Evolutionary conservation across 2,113 vertebrate genomes (phyloP), one percentile per base, ranked within the genome.

Genomic region (Menura novaehollandiae): DNA sequence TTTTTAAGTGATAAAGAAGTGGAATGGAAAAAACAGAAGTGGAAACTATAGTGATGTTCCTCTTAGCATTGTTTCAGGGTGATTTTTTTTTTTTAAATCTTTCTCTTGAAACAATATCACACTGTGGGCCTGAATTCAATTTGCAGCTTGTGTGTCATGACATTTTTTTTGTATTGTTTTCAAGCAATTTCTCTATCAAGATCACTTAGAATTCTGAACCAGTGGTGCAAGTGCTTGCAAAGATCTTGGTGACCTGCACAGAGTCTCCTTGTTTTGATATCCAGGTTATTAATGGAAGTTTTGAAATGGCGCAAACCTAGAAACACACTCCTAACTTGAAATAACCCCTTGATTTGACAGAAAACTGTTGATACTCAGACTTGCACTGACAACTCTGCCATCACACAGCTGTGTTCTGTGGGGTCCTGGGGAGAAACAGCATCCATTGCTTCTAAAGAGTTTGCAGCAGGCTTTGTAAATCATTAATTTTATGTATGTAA

Each of bases 331-430:
- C 5, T 43, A 53, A 10, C 13, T 18, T 66, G 22, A 69, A 80
- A 89, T 27, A 76, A 52, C 13, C 7, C 20, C 22, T 72, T 53
- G 22, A 77, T 79, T 51, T 86, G 27, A 49, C 17, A 51, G 17
- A 13, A 79, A 83, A 32, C 43, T 72, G 14, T 59, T 74, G 55
- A 37, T 59, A 22, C 4, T 55, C 22, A 41, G 32, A 15, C 19
- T 74, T 89, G 46, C 9, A 13, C 15, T 49, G 14, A 22, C 58
- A 53, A 8, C 35, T 71, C 22, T 66, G 24, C n/a, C 5, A 12
- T 53, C 7, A 8, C 0, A 1, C 11, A 39, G 35, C 33, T 83
- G 13, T 12, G 18, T 33, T 60, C 44, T 43, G 0, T 44, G 62
- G 35, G 13, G 14, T 79, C 10, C 41, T 41, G 32, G 32, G 43